A percentile compares a stretch with the other conserved stretches of the same genome.
Evolutionary conservation across 92 coral and sea anemone genomes (phyloP).

Genomic region (Nematostella vectensis): DNA sequence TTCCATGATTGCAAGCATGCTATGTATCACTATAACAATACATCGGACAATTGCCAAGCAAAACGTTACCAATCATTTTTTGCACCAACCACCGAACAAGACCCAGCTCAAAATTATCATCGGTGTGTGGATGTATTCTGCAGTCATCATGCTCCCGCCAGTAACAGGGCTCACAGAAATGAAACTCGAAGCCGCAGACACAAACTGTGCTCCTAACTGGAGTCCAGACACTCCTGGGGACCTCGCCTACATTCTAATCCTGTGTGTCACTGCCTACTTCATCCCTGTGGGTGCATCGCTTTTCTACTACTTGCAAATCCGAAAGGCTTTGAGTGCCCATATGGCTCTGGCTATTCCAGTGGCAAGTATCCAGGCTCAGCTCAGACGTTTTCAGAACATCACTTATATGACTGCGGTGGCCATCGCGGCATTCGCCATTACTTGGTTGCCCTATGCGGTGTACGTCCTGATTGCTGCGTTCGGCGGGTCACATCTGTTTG

Average conservation of each 20-base stretch:
- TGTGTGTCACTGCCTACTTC: constrained; percentile 31
- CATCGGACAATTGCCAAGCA: constrained; percentile 16
- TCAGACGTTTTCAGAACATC: constrained; percentile 14
- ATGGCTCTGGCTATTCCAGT: neutral
- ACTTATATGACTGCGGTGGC: constrained; percentile 27
- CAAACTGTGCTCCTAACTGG: constrained; percentile 62
- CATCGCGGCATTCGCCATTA: constrained; percentile 16
- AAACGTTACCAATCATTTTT: neutral
- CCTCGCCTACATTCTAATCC: constrained; percentile 21
- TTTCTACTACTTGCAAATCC: constrained; percentile 24
- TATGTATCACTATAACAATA: constrained; percentile 25
- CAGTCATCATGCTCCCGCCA: constrained; percentile 43
- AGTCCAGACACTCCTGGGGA: constrained; percentile 19
- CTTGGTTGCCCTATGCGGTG: constrained; percentile 50
- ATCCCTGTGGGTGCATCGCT: constrained; percentile 36
- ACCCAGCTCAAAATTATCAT: constrained; percentile 14
- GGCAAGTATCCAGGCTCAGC: neutral
- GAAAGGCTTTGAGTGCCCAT: constrained; percentile 8
- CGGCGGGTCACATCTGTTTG: constrained; percentile 19
- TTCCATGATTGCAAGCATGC: constrained; percentile 40
- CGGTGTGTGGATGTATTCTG: constrained; percentile 46
- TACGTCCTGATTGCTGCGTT: constrained; percentile 29
- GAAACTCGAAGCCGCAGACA: constrained; percentile 24
- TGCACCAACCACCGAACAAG: neutral
- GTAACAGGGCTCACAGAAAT: constrained; percentile 39